Evolutionary conservation across 1,140 invertebrate species (phyloP).

Genomic region (Euschistus heros): DNA sequence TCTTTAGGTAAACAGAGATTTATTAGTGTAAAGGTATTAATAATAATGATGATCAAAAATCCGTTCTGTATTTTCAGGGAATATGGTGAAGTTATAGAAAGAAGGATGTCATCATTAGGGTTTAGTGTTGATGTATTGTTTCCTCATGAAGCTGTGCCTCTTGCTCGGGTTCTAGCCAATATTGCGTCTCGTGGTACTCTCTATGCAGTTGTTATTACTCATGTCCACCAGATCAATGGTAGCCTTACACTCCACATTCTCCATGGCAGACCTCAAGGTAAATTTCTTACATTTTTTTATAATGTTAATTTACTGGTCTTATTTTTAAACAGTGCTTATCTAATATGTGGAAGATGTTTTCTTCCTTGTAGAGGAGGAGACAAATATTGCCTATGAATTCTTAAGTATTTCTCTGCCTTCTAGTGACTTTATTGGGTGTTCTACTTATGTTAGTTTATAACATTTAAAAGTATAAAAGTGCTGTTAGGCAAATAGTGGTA

Average conservation of each 20-base stretch:
- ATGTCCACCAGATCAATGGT: slow-evolving; percentile 69
- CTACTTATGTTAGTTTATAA: too few species aligned
- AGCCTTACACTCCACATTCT: slow-evolving; percentile 85
- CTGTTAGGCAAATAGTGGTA: too few species aligned
- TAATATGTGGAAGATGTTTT: too few species aligned
- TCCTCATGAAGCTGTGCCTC: slow-evolving; percentile 76
- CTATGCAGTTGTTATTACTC: slow-evolving; percentile 78
- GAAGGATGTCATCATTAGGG: slow-evolving; percentile 63
- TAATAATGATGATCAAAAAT: not conserved
- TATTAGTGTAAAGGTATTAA: not conserved
- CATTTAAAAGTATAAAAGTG: too few species aligned
- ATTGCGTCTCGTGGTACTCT: slow-evolving; percentile 72
- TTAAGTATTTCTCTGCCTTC: too few species aligned
- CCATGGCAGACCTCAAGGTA: slow-evolving; percentile 81
- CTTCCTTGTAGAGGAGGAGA: too few species aligned
- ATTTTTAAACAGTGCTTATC: too few species aligned
- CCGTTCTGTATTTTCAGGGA: slow-evolving; percentile 45
- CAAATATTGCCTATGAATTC: too few species aligned
- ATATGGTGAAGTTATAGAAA: slow-evolving; percentile 82
- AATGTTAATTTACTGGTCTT: not conserved
- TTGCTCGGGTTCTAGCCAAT: slow-evolving; percentile 75
- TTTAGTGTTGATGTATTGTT: slow-evolving; percentile 78
- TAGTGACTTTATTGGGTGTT: too few species aligned
- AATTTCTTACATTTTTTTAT: too few species aligned
- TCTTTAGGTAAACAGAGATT: not conserved